These are phyloP conservation scores for Achlya flavicornis DNA, from an alignment of 2,888 invertebrate species.

Conservation along the genomic window DNA sequence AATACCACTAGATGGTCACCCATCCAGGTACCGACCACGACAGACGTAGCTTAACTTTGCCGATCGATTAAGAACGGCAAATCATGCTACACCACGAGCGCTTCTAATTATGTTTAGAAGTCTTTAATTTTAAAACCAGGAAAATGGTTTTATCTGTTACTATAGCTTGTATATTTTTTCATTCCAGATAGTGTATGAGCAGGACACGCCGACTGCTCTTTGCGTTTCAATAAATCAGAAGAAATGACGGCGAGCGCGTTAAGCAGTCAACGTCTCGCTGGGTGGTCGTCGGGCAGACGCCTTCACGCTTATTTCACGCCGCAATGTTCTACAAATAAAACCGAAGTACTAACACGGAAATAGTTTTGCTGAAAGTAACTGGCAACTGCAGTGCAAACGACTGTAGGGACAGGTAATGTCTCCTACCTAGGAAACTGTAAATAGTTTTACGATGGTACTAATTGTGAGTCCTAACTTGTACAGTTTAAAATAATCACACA, in stretches of 20 bases:
- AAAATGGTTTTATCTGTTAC: no score
- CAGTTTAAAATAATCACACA: neutral
- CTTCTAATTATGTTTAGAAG: no score
- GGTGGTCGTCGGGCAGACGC: conserved; percentile 74
- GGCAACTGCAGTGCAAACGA: conserved; percentile 22
- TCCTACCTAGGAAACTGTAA: conserved; percentile 1
- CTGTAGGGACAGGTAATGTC: conserved; percentile 4
- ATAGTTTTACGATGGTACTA: conserved; percentile 3
- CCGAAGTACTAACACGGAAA: conserved; percentile 60
- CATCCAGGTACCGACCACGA: no score
- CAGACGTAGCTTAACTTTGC: no score
- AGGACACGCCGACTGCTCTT: conserved; percentile 54
- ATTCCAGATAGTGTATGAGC: conserved; percentile 48
- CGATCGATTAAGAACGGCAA: no score
- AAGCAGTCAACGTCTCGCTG: conserved; percentile 77
- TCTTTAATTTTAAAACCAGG: no score
- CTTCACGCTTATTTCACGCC: conserved; percentile 76
- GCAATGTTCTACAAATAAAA: conserved; percentile 70
- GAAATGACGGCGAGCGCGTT: conserved; percentile 78
- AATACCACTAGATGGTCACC: no score
- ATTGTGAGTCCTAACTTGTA: neutral
- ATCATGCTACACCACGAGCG: no score
- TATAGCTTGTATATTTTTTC: neutral
- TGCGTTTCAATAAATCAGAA: conserved; percentile 79
- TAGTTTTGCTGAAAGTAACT: conserved; percentile 49